Percentiles rank a stretch among this genome's conserved stretches.
Evolutionary conservation across 2,797 vertebrate genomes (phyloP).

Genomic region (Bradypodion pumilum): DNA sequence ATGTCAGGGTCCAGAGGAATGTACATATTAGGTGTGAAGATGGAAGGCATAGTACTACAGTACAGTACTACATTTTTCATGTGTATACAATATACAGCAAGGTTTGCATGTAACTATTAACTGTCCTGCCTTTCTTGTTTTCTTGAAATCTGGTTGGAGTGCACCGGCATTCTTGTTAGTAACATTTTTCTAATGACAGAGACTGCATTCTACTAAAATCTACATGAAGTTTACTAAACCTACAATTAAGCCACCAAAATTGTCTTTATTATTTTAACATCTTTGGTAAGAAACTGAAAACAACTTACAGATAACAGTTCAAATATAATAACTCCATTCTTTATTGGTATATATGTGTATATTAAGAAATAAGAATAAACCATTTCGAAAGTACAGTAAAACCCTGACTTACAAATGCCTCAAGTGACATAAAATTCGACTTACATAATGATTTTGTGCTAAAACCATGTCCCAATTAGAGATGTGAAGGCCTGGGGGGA

Average conservation of each 20-base stretch:
- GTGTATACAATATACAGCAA: background rate
- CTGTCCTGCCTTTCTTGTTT: background rate
- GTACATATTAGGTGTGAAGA: background rate
- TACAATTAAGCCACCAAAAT: background rate
- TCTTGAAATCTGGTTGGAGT: background rate
- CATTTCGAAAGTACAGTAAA: too few relatives aligned
- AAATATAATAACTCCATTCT: background rate
- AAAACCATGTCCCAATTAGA: too few relatives aligned
- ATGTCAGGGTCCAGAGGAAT: background rate
- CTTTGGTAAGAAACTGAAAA: background rate
- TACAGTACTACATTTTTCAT: background rate
- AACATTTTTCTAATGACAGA: background rate
- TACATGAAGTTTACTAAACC: background rate
- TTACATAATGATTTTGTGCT: too few relatives aligned
- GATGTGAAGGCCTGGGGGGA: too few relatives aligned
- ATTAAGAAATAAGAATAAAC: too few relatives aligned
- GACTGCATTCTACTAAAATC: background rate
- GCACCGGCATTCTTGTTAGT: background rate
- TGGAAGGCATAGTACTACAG: background rate
- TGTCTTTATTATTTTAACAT: background rate
- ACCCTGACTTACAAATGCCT: too few relatives aligned
- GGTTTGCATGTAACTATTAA: background rate
- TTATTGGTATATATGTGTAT: background rate
- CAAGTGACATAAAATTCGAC: too few relatives aligned
- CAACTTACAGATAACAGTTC: background rate